These are phyloP conservation scores for Euspilapteryx auroguttella DNA, from an alignment of 2,888 invertebrate species.

Conservation along the genomic window DNA sequence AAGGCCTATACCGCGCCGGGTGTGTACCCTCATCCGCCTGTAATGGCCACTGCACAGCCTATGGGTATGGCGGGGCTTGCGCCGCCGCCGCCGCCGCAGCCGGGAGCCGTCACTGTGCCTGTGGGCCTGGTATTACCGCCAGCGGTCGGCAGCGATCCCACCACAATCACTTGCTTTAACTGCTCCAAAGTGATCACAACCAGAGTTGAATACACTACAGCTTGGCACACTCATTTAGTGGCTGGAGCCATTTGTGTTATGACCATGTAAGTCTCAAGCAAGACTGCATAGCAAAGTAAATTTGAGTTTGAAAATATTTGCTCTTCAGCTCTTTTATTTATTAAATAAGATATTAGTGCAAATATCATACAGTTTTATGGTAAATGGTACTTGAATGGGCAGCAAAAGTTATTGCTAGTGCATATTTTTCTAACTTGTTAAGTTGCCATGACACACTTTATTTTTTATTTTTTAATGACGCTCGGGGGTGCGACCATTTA, in stretches of 20 bases:
- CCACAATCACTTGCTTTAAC: slow-evolving; percentile 44
- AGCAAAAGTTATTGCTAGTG: too few relatives aligned
- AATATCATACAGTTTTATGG: too few relatives aligned
- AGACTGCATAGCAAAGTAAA: too few relatives aligned
- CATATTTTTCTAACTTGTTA: too few relatives aligned
- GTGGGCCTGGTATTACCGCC: slow-evolving; percentile 36
- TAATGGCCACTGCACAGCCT: slow-evolving; percentile 17
- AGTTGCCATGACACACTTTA: too few relatives aligned
- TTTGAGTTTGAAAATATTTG: too few relatives aligned
- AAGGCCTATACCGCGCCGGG: slow-evolving; percentile 41
- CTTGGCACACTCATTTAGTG: slow-evolving; percentile 51
- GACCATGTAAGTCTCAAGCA: slow-evolving; percentile 52
- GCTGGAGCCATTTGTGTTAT: slow-evolving; percentile 48
- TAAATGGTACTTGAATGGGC: too few relatives aligned
- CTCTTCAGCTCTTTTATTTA: too few relatives aligned
- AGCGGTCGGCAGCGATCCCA: slow-evolving; percentile 43
- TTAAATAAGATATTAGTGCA: background rate
- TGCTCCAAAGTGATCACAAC: slow-evolving; percentile 48
- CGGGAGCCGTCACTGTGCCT: slow-evolving; percentile 20
- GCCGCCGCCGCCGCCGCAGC: slow-evolving; percentile 18
- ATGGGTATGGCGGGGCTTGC: slow-evolving; percentile 24
- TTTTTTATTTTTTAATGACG: too few relatives aligned
- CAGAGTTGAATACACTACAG: slow-evolving; percentile 46
- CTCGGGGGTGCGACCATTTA: too few relatives aligned
- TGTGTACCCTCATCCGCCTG: slow-evolving; percentile 40